A percentile compares a stretch with the other conserved stretches of the same genome.
These are phyloP conservation scores for Talpa occidentalis DNA, from an alignment of 2,113 vertebrate genomes.

Conservation along the genomic window DNA sequence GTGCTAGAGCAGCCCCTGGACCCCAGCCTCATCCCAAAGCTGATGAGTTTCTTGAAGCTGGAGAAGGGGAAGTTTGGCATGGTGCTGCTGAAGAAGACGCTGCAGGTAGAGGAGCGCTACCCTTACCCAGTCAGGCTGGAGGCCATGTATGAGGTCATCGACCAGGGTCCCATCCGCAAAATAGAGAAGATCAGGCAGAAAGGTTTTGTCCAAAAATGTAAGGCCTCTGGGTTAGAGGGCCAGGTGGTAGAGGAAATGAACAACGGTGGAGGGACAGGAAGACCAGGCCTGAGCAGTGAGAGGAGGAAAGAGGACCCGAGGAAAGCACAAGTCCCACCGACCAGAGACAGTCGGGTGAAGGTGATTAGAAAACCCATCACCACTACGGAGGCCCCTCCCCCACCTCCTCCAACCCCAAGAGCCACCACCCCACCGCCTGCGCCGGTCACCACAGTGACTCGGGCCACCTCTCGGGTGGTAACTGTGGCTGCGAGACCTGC, in stretches of 20 bases:
- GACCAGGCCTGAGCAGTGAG: conserved; percentile 64
- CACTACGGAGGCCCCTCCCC: conserved; percentile 63
- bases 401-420: conserved; percentile 76
- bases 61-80: conserved; percentile 98
- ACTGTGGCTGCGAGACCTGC: conserved; percentile 80
- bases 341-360: conserved; percentile 85
- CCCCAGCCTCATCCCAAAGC: conserved; percentile 91
- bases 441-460: conserved; percentile 83
- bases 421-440: conserved; percentile 81
- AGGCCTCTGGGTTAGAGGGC: conserved; percentile 94
- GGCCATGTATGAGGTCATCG: conserved; percentile 97
- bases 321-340: conserved; percentile 78
- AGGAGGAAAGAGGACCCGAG: conserved; percentile 86
- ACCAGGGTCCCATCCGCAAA: conserved; percentile 94
- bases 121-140: conserved; percentile 98
- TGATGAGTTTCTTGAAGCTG: conserved; percentile 96
- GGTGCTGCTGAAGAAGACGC: conserved; percentile 96
- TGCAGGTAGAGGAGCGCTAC: conserved; percentile 97
- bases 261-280: conserved; percentile 51
- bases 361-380: conserved; percentile 80
- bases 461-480: conserved; percentile 59
- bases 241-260: conserved; percentile 90
- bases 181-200: conserved; percentile 96
- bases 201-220: conserved; percentile 96
- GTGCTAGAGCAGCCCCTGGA: conserved; percentile 95